Evolutionary conservation across 1,140 invertebrate genomes (phyloP), one percentile per base, ranked within the genome.

Genomic region (Steinernema khuongi): DNA sequence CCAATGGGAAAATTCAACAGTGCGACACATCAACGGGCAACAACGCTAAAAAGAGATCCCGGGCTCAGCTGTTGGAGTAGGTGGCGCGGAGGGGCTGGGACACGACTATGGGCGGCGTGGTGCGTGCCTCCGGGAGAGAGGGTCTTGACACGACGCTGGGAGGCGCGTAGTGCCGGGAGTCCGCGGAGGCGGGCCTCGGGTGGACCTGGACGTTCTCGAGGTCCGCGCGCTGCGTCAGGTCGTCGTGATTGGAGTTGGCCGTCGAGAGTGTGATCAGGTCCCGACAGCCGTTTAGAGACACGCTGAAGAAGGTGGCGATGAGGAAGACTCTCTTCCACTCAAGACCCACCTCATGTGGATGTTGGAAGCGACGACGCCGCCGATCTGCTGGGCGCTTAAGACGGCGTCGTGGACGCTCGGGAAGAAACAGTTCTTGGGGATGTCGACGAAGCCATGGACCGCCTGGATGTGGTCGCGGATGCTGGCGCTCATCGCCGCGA

Each of bases 201-300:
- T 60, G 50, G 50, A 60, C 22, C 22, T 60, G 50, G 7, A 60
- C 26, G 19, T 60, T 60, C 50, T 60, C 50, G 50, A 14, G 26
- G 7, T 22, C 50, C 36, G 36, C n/a, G 11, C 50, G 50, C 7
- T 60, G 50, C 4, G 14, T 60, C 4, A 60, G 19, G 50, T 60
- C 50, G 32, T 80, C 75, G 41, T 80, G 79, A 44, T 81, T 77
- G 0, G 79, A 80, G 31, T 79, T 76, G 17, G 79, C 79, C 50
- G 71, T 80, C 30, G 79, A 80, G n/a, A 80, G 44, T 1, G 79
- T 75, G 33, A 80, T 80, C 26, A 80, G 66, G 73, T 80, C 79
- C 33, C 79, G 72, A 69, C 79, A 80, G 0, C 79, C 79, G 60
- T 80, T 80, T 72, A 80, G 29, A 31, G 79, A 80, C 33, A 80